These are phyloP conservation scores for Sthenelais limicola DNA, from an alignment of 2,888 invertebrate species.

Conservation along the genomic window DNA sequence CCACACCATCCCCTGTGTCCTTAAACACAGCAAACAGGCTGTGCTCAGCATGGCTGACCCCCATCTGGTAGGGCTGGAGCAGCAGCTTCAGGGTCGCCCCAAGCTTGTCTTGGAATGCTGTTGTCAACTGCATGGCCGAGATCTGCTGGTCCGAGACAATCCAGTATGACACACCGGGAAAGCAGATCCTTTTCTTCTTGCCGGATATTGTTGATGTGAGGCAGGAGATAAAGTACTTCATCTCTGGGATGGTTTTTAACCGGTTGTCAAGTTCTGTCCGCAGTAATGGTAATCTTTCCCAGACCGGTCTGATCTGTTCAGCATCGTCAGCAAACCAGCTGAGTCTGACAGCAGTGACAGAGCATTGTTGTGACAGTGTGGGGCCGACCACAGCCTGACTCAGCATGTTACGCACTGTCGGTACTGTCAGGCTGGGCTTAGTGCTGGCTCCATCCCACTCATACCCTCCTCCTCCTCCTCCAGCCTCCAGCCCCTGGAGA, in stretches of 20 bases:
- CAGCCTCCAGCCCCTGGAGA: conserved; percentile 17
- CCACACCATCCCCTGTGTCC: conserved; percentile 28
- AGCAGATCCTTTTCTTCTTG: conserved; percentile 22
- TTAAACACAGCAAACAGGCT: conserved; percentile 20
- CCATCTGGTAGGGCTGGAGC: conserved; percentile 26
- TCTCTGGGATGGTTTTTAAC: not conserved
- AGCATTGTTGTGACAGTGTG: not conserved
- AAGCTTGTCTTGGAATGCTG: conserved; percentile 9
- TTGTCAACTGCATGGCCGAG: not conserved
- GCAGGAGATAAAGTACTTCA: conserved; percentile 26
- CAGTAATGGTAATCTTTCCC: conserved; percentile 12
- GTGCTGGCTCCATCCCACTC: conserved; percentile 32
- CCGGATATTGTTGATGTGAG: conserved; percentile 14
- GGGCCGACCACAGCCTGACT: conserved; percentile 4
- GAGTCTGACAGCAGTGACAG: conserved; percentile 12
- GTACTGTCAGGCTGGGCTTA: conserved; percentile 23
- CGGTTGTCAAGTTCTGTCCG: not conserved
- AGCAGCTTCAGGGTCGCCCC: conserved; percentile 26
- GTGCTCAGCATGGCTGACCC: not conserved
- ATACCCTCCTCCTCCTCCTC: too few relatives aligned
- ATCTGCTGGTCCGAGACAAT: conserved; percentile 1
- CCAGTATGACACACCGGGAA: conserved; percentile 27
- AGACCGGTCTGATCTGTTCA: conserved; percentile 8
- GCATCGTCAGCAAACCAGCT: conserved; percentile 31
- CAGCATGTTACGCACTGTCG: conserved; percentile 3